phyloP scores from a whole-genome alignment of 2,797 vertebrate species.

The Gallinago solitaria region DNA sequence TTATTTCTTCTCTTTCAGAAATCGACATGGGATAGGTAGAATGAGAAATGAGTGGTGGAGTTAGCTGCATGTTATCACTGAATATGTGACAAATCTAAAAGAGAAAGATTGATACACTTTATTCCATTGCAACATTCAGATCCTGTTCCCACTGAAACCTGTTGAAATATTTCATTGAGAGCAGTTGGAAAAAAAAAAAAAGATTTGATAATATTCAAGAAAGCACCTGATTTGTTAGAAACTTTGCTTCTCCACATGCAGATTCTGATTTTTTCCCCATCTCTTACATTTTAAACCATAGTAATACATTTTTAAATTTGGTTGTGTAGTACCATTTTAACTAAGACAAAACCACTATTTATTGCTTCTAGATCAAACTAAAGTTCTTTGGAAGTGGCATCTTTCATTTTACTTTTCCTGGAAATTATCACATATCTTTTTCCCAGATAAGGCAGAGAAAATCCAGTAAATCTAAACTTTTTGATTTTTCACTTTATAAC shows the following conservation, averaged over 20 bases:
- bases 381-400: neutral
- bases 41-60: neutral
- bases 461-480: neutral
- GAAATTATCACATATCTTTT: neutral
- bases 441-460: neutral
- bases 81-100: neutral
- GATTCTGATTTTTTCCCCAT: neutral
- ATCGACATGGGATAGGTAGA: neutral
- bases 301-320: rapidly evolving
- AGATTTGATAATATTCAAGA: neutral
- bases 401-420: neutral
- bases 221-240: neutral
- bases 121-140: neutral
- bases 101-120: neutral
- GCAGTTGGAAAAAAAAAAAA: rapidly evolving
- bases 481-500: neutral
- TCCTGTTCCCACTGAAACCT: neutral
- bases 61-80: neutral
- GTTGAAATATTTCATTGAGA: neutral
- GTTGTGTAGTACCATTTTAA: neutral
- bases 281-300: neutral
- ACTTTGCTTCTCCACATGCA: neutral
- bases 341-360: neutral
- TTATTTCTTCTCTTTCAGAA: neutral
- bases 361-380: neutral